Conservation (phyloP, 1,140 invertebrate genomes). For the Polypedilum pembai region DNA sequence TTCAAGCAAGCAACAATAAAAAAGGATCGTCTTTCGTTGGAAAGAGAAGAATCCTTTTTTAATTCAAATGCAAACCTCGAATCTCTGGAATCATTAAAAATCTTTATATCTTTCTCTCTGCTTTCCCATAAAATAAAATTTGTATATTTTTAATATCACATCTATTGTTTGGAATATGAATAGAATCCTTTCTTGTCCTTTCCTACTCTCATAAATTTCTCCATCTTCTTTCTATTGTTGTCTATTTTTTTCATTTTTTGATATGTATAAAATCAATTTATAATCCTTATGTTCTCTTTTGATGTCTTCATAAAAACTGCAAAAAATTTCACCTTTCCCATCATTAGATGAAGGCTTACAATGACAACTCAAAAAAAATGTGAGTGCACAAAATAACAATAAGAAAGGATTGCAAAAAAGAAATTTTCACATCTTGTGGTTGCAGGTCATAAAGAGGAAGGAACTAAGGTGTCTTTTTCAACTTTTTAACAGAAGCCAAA, state of each 20-base stretch:
- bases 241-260: neutral
- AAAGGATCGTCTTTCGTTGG: slow-evolving; percentile 5
- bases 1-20: neutral
- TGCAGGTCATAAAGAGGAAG: neutral
- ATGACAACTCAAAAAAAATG: neutral
- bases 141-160: slow-evolving; percentile 5
- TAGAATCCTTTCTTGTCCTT: neutral
- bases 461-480: slow-evolving; percentile 8
- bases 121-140: slow-evolving; percentile 8
- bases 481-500: neutral
- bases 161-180: neutral
- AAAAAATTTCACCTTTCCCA: slow-evolving; percentile 6
- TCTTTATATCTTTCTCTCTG: too few relatives aligned
- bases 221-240: neutral
- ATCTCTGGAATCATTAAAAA: neutral
- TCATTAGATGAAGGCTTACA: neutral
- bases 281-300: neutral
- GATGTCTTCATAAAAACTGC: slow-evolving; percentile 1
- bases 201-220: slow-evolving; percentile 17
- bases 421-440: neutral
- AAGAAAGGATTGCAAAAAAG: neutral
- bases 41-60: slow-evolving; percentile 10
- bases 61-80: slow-evolving; percentile 4
- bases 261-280: slow-evolving; percentile 14
- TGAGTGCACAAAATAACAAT: neutral